Evolutionary conservation across 1,140 invertebrate species (phyloP).

Genomic region (Drosophila mauritiana): DNA sequence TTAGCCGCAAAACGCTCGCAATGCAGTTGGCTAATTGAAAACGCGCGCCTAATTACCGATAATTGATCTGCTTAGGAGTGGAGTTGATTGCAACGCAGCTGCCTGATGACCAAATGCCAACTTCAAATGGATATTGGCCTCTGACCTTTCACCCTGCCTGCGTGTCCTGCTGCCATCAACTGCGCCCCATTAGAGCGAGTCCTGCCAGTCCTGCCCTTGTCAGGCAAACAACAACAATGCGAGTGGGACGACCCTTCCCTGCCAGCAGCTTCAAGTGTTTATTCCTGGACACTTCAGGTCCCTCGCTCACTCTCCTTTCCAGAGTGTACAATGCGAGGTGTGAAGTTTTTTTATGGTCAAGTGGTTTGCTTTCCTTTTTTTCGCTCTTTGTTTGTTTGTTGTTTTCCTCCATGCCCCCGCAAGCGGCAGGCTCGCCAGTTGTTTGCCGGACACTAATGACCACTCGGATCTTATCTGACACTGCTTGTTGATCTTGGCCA

Average conservation of each 20-base stretch:
- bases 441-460: conserved; percentile 79
- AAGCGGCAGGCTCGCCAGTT: conserved; percentile 45
- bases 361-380: conserved; percentile 47
- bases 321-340: conserved; percentile 68
- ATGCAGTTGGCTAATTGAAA: conserved; percentile 67
- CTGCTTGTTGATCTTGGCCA: conserved; percentile 41
- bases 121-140: conserved; percentile 18
- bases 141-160: conserved; percentile 22
- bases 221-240: conserved; percentile 60
- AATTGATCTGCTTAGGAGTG: conserved; percentile 65
- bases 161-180: conserved; percentile 28
- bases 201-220: conserved; percentile 30
- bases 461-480: conserved; percentile 74
- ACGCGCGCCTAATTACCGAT: conserved; percentile 57
- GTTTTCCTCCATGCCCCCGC: conserved; percentile 12
- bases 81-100: conserved; percentile 37
- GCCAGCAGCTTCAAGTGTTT: conserved; percentile 70
- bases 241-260: conserved; percentile 15
- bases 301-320: conserved; percentile 17
- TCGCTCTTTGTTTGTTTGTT: conserved; percentile 20
- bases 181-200: conserved; percentile 58
- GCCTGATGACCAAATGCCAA: conserved; percentile 38
- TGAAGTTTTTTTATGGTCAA: conserved; percentile 83
- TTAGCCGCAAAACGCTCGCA: conserved; percentile 52
- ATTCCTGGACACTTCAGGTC: conserved; percentile 77